phyloP scores from a whole-genome alignment of 2,888 invertebrate species.

The Amphipyra berbera region DNA sequence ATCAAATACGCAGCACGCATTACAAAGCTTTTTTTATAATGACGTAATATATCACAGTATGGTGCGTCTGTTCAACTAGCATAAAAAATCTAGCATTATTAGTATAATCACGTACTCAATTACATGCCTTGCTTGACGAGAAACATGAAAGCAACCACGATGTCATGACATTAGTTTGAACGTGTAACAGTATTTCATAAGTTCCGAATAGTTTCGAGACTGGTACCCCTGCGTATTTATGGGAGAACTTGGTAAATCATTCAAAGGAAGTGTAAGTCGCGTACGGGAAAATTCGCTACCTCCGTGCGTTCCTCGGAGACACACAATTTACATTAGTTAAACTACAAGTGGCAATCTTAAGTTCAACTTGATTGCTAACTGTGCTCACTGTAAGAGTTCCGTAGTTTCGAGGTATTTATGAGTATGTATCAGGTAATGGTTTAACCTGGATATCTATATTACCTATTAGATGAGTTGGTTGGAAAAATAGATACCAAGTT shows the following conservation, averaged over 20 bases:
- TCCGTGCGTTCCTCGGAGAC: slow-evolving; percentile 58
- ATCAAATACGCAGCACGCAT: background rate
- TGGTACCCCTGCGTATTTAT: slow-evolving; percentile 24
- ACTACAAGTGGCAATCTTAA: slow-evolving; percentile 63
- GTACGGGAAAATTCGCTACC: slow-evolving; percentile 65
- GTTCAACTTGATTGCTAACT: slow-evolving; percentile 61
- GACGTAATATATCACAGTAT: background rate
- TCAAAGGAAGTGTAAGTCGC: slow-evolving; percentile 62
- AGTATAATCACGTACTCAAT: slow-evolving; percentile 30
- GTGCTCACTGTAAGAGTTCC: slow-evolving; percentile 41
- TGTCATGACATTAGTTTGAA: slow-evolving; percentile 37
- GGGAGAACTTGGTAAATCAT: slow-evolving; percentile 59
- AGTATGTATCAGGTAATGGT: background rate
- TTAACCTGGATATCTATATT: background rate
- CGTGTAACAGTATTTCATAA: slow-evolving; percentile 40
- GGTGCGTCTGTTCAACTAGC: background rate
- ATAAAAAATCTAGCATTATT: slow-evolving; percentile 2
- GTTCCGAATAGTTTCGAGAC: slow-evolving; percentile 22
- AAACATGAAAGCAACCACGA: slow-evolving; percentile 20
- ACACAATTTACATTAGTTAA: slow-evolving; percentile 66
- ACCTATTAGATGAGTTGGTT: background rate
- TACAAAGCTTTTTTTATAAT: background rate
- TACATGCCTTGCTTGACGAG: slow-evolving; percentile 10
- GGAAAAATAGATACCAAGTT: background rate
- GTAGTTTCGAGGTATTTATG: slow-evolving; percentile 30